Conservation (phyloP, 1,140 invertebrate species). For the Hyposmocoma kahamanoa region DNA sequence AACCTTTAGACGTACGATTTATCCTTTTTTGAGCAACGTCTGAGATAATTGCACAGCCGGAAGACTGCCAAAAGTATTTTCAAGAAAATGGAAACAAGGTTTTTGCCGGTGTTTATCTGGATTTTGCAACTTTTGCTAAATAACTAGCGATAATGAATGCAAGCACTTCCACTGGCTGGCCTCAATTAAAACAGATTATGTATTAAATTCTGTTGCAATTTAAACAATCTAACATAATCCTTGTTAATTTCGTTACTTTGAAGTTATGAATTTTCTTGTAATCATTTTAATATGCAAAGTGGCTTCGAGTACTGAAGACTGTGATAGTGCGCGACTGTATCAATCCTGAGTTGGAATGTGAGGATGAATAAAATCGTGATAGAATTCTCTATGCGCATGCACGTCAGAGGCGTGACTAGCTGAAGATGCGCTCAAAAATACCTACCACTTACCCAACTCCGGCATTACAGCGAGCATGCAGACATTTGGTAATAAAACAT, state of each 20-base stretch:
- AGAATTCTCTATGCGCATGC: too few relatives aligned
- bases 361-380: too few relatives aligned
- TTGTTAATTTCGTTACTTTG: too few relatives aligned
- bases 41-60: not conserved
- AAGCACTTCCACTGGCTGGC: slow-evolving; percentile 48
- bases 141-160: slow-evolving; percentile 42
- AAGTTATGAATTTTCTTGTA: too few relatives aligned
- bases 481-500: slow-evolving; percentile 52
- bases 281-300: too few relatives aligned
- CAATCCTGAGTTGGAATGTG: too few relatives aligned
- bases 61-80: not conserved
- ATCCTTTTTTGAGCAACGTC: not conserved
- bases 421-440: slow-evolving; percentile 38
- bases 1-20: not conserved
- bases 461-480: slow-evolving; percentile 31
- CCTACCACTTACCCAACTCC: slow-evolving; percentile 34
- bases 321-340: too few relatives aligned
- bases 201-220: slow-evolving; percentile 39
- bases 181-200: slow-evolving; percentile 61
- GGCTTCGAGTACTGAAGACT: too few relatives aligned
- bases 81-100: not conserved
- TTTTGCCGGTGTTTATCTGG: not conserved
- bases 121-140: slow-evolving; percentile 11
- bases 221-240: not conserved
- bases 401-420: slow-evolving; percentile 22